Base-by-base conservation (phyloP, 2,888 invertebrate species). In the Branchellion lobata region DNA sequence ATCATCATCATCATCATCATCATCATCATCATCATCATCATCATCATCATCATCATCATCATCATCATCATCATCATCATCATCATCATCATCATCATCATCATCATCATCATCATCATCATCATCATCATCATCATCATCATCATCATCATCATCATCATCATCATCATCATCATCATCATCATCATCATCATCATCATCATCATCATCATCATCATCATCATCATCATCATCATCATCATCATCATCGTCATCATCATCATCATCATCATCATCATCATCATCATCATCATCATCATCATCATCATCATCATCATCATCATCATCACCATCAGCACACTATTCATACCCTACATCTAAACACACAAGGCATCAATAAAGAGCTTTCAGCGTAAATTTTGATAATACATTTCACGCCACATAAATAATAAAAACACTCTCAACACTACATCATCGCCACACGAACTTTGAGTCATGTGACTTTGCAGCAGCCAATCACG, bases 211-310 rank as follows among this genome's bases (percentile, higher is more conserved):
- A 27, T 51, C 33, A 27, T 71, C 29, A 72, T 72, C 72, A 0
- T 40, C 47, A 47, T 72, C 40, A 47, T n/a, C 79, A 47, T 72
- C 72, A 27, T 36, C 79, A 36, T 79, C 79, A 2, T 27, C 79
- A 47, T 47, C 79, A 1, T 47, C 72, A 0, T 71, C 79, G 0
- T 47, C 79, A 47, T 40, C 79, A 2, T 71, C 79, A 29, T 72
- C 79, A 47, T 53, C 79, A 51, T 79, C 78, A 40, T 71, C 72
- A 47, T 69, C 72, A 72, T 31, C 79, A 27, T 79, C 72, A 3
- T 36, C 79, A 31, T 79, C 79, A 72, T 78, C 69, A 1, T 29
- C 77, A 76, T 76, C 1, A 76, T 34, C 73, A 73, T 73, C 73
- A 73, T 34, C 73, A 73, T 73, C 73, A 73, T 34, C 73, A 73